Conservation (phyloP, 2,113 vertebrate genomes). For the Passer domesticus region DNA sequence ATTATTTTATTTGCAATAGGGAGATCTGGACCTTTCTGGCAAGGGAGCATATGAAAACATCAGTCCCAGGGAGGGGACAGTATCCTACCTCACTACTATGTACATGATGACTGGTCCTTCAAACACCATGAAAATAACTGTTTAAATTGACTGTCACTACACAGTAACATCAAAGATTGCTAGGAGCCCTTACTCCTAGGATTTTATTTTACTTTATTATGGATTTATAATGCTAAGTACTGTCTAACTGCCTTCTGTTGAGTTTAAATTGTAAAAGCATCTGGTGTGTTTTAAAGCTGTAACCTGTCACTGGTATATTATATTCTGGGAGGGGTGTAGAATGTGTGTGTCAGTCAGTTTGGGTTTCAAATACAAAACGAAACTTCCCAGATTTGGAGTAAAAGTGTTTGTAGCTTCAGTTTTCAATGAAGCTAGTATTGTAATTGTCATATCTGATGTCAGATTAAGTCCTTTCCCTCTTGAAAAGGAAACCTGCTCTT, state of each 20-base stretch:
- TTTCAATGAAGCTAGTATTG: slow-evolving; percentile 48
- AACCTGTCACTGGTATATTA: slow-evolving; percentile 66
- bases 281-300: slow-evolving; percentile 55
- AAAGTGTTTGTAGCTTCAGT: slow-evolving; percentile 44
- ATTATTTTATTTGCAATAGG: slow-evolving; percentile 57
- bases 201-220: slow-evolving; percentile 42
- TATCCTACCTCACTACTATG: slow-evolving; percentile 89
- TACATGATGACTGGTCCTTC: slow-evolving; percentile 77
- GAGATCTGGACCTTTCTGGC: slow-evolving; percentile 77
- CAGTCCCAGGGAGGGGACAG: slow-evolving; percentile 77
- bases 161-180: neutral
- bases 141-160: slow-evolving; percentile 6
- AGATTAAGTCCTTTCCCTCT: slow-evolving; percentile 46
- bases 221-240: slow-evolving; percentile 59
- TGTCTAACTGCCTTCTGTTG: slow-evolving; percentile 71
- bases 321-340: slow-evolving; percentile 65
- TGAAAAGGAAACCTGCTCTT: slow-evolving; percentile 31
- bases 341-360: neutral
- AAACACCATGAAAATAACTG: slow-evolving; percentile 68
- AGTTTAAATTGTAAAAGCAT: slow-evolving; percentile 54
- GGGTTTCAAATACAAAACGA: neutral
- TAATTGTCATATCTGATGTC: slow-evolving; percentile 46
- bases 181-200: slow-evolving; percentile 34
- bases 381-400: neutral
- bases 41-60: slow-evolving; percentile 86